Percentiles rank a stretch among this genome's conserved stretches.
phyloP scores from a whole-genome alignment of 2,113 vertebrate genomes.

The Euleptes europaea region DNA sequence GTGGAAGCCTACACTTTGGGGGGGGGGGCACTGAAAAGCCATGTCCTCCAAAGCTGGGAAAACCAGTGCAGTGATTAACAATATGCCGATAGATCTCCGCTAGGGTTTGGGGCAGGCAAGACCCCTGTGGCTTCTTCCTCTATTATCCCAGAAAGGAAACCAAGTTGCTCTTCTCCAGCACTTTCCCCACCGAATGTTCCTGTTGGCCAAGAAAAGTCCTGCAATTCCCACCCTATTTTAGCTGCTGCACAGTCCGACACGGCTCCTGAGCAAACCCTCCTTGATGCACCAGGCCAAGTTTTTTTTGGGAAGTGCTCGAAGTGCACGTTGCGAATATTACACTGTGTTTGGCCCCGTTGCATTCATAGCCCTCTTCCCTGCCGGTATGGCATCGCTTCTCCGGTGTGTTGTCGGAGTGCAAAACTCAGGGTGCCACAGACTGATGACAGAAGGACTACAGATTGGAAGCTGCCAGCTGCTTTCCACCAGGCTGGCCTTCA shows the following conservation, averaged over 20 bases:
- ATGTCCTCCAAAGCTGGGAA: neutral
- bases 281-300: neutral
- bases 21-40: neutral
- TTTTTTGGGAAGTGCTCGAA: neutral
- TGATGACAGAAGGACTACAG: too few species aligned
- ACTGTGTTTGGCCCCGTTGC: neutral
- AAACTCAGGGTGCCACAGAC: too few species aligned
- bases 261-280: neutral
- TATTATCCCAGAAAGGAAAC: rapidly evolving
- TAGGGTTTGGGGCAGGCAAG: neutral
- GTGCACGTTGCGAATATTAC: too few species aligned
- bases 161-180: neutral
- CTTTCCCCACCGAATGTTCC: neutral
- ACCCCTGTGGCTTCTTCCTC: rapidly evolving
- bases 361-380: neutral
- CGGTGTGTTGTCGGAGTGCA: neutral
- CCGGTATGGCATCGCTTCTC: neutral
- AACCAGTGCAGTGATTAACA: neutral
- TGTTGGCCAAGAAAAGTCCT: rapidly evolving
- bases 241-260: too few species aligned
- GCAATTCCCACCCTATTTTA: rapidly evolving
- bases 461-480: too few species aligned
- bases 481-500: too few species aligned
- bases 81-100: rapidly evolving
- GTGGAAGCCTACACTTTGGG: neutral